Evolutionary conservation across 2,888 invertebrate species (phyloP), one percentile per base, ranked within the genome.

Genomic region (Tenthredo notha): DNA sequence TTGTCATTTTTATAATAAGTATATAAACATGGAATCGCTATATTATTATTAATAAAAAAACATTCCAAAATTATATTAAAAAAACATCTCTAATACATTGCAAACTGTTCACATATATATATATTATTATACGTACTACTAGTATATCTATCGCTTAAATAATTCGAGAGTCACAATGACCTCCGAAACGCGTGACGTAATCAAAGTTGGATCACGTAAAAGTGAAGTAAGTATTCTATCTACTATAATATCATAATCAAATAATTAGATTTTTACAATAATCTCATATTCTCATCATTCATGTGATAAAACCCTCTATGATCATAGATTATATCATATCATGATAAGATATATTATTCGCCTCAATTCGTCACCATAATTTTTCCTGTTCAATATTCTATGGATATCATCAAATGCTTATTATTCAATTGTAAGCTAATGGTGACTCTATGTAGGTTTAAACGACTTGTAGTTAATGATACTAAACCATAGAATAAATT

Each of bases 171-270:
- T 18, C 47, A 85, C 70, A 12, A 84, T 84, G 83, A 84, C 67
- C 72, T 61, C 58, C 85, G 86, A 86, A 84, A 87, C 74, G 47
- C 86, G 84, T 90, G 92, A 93, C 88, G 94, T 95, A 89, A 96
- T 97, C 88, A 95, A 95, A 88, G 97, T 98, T 85, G 97, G 97
- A 85, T 97, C 97, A 75, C 95, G 97, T 89, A 97, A 97, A 94
- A 98, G 97, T 92, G 96, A 97, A 95, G 97, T 97, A 94, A 94
- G 94, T 94, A 85, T n/a, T n/a, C n/a, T n/a, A n/a, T 65, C 37
- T 37, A 70, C 61, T 75, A 12, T 74, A 85, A 75, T 15, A 12
- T 61, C 10, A 12, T 25, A 4, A 21, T 25, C 2, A 61, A 25
- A 2, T 10, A 61, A 2, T 12, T 12, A 37, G 37, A 6, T 37